A percentile compares a stretch with the other conserved stretches of the same genome.
Evolutionary conservation across 1,140 invertebrate species (phyloP).

Genomic region (Maconellicoccus hirsutus): DNA sequence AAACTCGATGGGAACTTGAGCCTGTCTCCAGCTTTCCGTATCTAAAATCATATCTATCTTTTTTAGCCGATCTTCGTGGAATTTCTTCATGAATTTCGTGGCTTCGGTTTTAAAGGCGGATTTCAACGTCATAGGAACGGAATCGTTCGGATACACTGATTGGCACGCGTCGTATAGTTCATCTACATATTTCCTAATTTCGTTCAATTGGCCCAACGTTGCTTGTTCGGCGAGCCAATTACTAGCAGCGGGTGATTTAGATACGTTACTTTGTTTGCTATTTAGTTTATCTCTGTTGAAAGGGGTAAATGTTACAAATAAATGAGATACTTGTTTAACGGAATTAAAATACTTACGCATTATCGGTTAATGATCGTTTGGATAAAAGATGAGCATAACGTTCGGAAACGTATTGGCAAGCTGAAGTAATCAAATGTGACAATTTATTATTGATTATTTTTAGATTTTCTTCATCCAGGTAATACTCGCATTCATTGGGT

Average conservation of each 20-base stretch:
- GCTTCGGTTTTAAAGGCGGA: conserved; percentile 75
- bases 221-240: conserved; percentile 43
- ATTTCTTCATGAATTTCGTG: conserved; percentile 78
- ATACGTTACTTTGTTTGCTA: background rate
- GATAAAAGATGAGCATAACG: conserved; percentile 55
- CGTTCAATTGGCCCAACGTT: conserved; percentile 62
- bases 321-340: conserved; percentile 6
- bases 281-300: background rate
- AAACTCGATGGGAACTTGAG: conserved; percentile 52
- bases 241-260: background rate
- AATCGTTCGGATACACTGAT: conserved; percentile 26
- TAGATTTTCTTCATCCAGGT: conserved; percentile 58
- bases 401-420: conserved; percentile 87
- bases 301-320: background rate
- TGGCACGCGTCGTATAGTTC: conserved; percentile 45
- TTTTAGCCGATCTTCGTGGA: conserved; percentile 76
- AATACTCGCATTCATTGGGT: conserved; percentile 41
- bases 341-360: conserved; percentile 2
- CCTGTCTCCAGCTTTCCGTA: conserved; percentile 83
- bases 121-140: conserved; percentile 42
- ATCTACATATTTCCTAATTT: conserved; percentile 65
- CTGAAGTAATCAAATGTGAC: conserved; percentile 57
- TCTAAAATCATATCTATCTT: conserved; percentile 77
- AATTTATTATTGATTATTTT: conserved; percentile 53
- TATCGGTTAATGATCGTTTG: conserved; percentile 26